Evolutionary conservation across 1,140 invertebrate genomes (phyloP).

Genomic region (Panagrolaimus sp.): DNA sequence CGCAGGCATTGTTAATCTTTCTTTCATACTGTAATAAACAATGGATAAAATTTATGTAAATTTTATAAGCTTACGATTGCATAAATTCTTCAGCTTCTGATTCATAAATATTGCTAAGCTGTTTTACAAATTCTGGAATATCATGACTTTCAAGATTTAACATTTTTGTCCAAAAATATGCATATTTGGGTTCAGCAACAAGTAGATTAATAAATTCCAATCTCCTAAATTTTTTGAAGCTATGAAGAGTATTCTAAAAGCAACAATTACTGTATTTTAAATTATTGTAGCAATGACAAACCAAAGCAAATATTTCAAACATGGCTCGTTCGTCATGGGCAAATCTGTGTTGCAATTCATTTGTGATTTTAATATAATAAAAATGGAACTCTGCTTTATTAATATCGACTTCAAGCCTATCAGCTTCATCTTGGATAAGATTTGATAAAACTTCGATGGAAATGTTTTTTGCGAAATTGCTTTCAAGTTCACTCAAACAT

Average conservation of each 20-base stretch:
- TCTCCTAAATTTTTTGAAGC: no score
- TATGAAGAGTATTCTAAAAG: no score
- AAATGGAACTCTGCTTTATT: no score
- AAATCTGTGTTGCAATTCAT: no score
- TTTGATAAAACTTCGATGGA: not conserved
- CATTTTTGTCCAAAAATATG: not conserved
- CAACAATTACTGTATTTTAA: no score
- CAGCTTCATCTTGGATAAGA: not conserved
- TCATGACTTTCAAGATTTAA: not conserved
- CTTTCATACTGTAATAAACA: not conserved
- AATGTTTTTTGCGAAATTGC: not conserved
- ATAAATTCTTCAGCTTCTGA: not conserved
- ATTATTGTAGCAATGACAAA: no score
- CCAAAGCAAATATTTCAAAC: no score
- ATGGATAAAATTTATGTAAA: not conserved
- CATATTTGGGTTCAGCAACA: not conserved
- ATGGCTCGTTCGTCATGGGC: no score
- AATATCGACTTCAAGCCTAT: no score
- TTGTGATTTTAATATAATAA: no score
- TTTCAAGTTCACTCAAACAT: not conserved
- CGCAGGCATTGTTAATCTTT: not conserved
- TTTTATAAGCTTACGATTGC: not conserved
- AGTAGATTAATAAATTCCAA: not conserved
- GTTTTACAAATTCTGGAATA: not conserved
- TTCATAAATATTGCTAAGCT: not conserved